phyloP scores from a whole-genome alignment of 2,113 vertebrate genomes.

The Capreolus pygargus region DNA sequence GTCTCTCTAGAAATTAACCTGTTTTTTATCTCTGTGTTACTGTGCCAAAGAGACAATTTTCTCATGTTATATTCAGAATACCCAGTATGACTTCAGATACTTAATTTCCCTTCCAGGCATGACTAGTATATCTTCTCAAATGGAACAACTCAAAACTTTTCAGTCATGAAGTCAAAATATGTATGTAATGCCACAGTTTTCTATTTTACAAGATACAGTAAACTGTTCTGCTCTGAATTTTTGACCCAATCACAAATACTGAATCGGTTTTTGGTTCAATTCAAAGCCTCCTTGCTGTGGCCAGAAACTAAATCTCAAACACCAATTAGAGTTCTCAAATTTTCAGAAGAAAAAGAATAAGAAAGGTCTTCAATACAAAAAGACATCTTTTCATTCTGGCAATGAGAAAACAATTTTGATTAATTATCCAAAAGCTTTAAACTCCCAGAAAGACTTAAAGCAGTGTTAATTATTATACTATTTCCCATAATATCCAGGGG shows the following conservation, averaged over 20 bases:
- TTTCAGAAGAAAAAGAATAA: background rate
- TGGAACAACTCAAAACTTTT: background rate
- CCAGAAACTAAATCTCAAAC: background rate
- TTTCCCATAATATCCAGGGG: background rate
- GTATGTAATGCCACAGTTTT: background rate
- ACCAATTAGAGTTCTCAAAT: background rate
- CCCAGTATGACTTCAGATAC: background rate
- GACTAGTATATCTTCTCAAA: constrained; percentile 8
- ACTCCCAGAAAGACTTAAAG: background rate
- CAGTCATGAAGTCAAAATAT: constrained; percentile 16
- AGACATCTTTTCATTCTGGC: background rate
- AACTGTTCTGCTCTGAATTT: background rate
- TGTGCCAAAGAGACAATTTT: background rate
- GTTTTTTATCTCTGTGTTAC: background rate
- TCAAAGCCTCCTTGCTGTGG: background rate
- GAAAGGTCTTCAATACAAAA: background rate
- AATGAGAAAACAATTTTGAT: background rate
- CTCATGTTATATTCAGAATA: background rate
- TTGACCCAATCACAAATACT: background rate
- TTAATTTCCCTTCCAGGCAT: background rate
- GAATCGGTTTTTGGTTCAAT: background rate
- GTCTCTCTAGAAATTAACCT: background rate
- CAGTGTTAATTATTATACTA: background rate
- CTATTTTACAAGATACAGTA: background rate
- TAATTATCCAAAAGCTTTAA: background rate